These are phyloP conservation scores for Zapornia atra DNA, from an alignment of 2,113 vertebrate genomes.

Conservation along the genomic window DNA sequence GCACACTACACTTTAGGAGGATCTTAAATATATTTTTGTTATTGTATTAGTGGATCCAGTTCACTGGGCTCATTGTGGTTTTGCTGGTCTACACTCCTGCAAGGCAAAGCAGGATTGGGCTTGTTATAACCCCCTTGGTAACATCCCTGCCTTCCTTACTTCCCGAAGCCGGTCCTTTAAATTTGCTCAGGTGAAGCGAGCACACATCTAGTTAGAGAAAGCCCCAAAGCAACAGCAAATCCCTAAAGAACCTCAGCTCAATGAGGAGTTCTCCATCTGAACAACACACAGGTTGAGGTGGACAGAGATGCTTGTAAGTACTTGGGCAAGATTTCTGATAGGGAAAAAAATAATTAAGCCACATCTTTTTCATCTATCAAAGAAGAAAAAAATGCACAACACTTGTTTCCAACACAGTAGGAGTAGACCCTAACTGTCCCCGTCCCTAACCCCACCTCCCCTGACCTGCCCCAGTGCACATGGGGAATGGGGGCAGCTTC, in stretches of 20 bases:
- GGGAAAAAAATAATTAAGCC: not conserved
- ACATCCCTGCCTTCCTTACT: not conserved
- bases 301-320: not conserved
- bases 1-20: not conserved
- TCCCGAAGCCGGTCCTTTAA: not conserved
- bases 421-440: not conserved
- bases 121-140: not conserved
- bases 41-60: not conserved
- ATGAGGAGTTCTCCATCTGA: not conserved
- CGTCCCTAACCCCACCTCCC: not conserved
- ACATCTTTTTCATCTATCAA: not conserved
- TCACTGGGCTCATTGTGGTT: not conserved
- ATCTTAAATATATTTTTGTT: not conserved
- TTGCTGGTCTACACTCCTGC: not conserved
- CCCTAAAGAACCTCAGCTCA: not conserved
- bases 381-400: rapidly evolving
- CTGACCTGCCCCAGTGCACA: not conserved
- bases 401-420: not conserved
- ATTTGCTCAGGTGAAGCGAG: not conserved
- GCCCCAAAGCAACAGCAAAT: not conserved
- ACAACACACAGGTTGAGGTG: not conserved
- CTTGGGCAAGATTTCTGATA: not conserved
- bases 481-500: not conserved
- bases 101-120: not conserved
- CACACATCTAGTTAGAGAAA: not conserved